Evolutionary conservation across 2,888 invertebrate species (phyloP).

Genomic region (Drosophila borealis): DNA sequence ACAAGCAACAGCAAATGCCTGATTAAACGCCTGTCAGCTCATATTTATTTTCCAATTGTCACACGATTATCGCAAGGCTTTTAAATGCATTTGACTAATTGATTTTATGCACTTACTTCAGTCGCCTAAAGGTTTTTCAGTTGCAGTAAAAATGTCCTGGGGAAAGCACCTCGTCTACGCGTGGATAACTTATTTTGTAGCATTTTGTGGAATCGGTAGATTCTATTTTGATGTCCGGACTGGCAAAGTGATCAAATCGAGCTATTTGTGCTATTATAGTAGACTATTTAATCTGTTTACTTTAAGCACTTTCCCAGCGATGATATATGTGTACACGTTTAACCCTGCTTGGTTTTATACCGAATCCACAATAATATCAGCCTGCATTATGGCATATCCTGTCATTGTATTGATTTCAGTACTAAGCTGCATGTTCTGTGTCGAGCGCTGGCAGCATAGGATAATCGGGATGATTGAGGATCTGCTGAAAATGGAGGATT

Average conservation of each 20-base stretch:
- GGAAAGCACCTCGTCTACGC: conserved; percentile 8
- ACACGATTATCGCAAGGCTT: background rate
- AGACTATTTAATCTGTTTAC: background rate
- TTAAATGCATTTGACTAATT: conserved; percentile 9
- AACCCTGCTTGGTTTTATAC: background rate
- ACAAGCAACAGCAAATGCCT: no score
- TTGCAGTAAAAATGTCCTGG: conserved; percentile 10
- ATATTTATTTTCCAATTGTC: background rate
- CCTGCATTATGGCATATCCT: background rate
- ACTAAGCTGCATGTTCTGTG: background rate
- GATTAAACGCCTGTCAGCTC: background rate
- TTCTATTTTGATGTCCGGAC: conserved; percentile 10
- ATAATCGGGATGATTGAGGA: conserved; percentile 9
- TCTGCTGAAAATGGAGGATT: background rate
- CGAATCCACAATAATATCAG: background rate
- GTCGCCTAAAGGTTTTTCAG: background rate
- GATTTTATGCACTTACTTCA: background rate
- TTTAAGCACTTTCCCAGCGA: background rate
- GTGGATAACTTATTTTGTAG: conserved; percentile 7
- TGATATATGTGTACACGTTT: background rate
- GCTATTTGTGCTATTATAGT: background rate
- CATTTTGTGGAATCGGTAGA: background rate
- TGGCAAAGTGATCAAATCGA: conserved; percentile 1
- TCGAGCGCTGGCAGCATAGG: conserved; percentile 8
- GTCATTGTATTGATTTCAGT: background rate